Percentiles rank a stretch among this genome's conserved stretches.
These are phyloP conservation scores for Smutsia temminckii DNA, from an alignment of 2,797 vertebrate species.

Conservation along the genomic window DNA sequence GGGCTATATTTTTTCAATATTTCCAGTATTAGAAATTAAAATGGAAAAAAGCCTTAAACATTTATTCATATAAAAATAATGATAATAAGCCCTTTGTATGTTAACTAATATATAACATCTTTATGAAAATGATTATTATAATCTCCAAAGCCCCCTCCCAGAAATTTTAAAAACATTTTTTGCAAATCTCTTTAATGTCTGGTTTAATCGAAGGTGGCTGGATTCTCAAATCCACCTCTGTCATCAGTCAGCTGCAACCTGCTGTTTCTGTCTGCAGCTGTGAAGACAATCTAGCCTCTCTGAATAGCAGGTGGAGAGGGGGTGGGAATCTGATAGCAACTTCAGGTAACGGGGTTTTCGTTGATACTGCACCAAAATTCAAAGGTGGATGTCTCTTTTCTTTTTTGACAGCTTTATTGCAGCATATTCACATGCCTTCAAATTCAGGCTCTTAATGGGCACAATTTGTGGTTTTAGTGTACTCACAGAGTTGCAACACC, in stretches of 20 bases:
- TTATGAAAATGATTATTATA: background rate
- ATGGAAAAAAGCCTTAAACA: background rate
- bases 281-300: background rate
- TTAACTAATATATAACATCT: background rate
- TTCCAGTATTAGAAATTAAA: background rate
- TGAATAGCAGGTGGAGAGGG: fast-evolving
- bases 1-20: background rate
- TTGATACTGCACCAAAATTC: background rate
- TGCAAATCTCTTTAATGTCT: background rate
- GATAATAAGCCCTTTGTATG: background rate
- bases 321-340: fast-evolving
- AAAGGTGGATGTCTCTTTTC: background rate
- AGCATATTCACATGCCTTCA: fast-evolving
- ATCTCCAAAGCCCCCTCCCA: background rate
- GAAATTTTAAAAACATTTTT: background rate
- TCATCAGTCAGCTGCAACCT: fast-evolving
- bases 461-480: fast-evolving
- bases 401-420: background rate
- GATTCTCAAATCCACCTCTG: fast-evolving
- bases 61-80: background rate
- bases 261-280: fast-evolving
- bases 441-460: background rate
- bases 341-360: too few species aligned
- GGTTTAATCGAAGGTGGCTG: background rate
- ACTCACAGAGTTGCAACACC: background rate